Conservation (phyloP, 2,888 invertebrate genomes). For the Rotaria socialis region DNA sequence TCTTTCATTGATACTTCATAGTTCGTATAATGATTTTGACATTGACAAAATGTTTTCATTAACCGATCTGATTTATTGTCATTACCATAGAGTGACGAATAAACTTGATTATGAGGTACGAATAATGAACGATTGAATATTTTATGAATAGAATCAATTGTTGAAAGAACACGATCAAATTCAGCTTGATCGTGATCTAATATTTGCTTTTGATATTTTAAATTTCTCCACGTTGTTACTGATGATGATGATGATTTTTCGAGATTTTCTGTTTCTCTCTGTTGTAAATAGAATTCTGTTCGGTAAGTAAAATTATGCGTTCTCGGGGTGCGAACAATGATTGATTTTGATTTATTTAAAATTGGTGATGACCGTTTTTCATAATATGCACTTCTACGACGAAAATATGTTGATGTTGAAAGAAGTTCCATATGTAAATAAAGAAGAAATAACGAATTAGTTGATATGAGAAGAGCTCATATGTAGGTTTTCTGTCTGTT, state of each 20-base stretch:
- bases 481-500: neutral
- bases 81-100: neutral
- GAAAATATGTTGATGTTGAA: neutral
- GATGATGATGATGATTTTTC: neutral
- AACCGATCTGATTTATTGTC: neutral
- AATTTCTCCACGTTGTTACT: neutral
- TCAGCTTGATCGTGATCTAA: neutral
- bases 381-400: neutral
- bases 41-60: neutral
- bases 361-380: neutral
- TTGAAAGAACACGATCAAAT: neutral
- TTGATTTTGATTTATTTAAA: neutral
- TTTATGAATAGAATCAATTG: neutral
- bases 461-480: neutral
- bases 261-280: neutral
- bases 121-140: neutral
- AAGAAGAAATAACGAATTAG: neutral
- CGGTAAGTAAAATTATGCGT: neutral
- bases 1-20: neutral
- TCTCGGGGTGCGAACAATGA: neutral
- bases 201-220: neutral
- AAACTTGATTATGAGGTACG: neutral
- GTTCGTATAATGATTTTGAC: neutral
- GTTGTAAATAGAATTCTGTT: neutral
- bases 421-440: neutral